phyloP scores from a whole-genome alignment of 2,888 invertebrate species.

The Diloba caeruleocephala region DNA sequence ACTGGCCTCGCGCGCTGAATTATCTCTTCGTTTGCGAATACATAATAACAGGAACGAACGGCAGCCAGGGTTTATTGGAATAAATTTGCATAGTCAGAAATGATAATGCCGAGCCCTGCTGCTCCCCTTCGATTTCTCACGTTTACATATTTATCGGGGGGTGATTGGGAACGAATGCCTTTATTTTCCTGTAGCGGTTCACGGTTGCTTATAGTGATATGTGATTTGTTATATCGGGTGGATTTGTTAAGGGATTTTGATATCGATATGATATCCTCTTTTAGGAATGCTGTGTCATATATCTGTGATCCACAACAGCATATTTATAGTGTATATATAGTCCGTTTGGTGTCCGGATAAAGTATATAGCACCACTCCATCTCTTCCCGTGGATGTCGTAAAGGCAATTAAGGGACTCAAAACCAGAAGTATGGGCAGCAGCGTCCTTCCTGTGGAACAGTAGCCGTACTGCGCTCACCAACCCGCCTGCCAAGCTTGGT shows the following conservation, averaged over 20 bases:
- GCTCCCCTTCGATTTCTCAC: constrained; percentile 79
- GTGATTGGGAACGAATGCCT: constrained; percentile 71
- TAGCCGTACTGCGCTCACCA: too few relatives aligned
- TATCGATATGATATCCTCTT: constrained; percentile 3
- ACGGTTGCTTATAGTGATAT: constrained; percentile 49
- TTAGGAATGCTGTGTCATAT: too few relatives aligned
- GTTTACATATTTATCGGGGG: constrained; percentile 86
- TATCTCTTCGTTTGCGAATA: constrained; percentile 88
- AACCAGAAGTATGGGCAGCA: too few relatives aligned
- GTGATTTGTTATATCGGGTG: constrained; percentile 21
- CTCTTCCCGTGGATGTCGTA: too few relatives aligned
- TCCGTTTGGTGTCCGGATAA: too few relatives aligned
- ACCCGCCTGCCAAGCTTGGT: too few relatives aligned
- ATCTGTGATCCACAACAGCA: too few relatives aligned
- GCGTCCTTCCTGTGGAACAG: too few relatives aligned
- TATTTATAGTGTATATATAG: too few relatives aligned
- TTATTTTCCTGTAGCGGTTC: constrained; percentile 60
- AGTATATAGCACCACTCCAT: too few relatives aligned
- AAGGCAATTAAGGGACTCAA: too few relatives aligned
- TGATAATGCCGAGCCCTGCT: constrained; percentile 77
- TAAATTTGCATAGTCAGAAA: constrained; percentile 87
- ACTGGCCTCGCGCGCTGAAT: constrained; percentile 82
- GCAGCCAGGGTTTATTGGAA: constrained; percentile 85
- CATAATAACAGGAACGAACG: constrained; percentile 85
- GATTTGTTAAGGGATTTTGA: constrained; percentile 10